Base-by-base conservation (phyloP, 30 jellyfish, hydroid and myxozoan genomes). In the Cassiopea andromeda region DNA sequence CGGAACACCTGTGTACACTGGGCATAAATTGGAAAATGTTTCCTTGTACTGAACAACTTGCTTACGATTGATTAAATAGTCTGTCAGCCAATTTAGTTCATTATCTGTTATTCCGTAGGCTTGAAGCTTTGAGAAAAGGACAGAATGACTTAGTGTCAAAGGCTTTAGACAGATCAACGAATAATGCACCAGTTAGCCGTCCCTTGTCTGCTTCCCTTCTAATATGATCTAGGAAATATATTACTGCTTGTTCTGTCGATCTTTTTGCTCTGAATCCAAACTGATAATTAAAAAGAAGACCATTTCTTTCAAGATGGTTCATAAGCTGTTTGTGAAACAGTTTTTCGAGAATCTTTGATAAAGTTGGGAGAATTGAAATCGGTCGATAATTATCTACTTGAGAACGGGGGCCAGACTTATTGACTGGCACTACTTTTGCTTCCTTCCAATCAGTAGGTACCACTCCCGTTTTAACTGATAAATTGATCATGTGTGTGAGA, bases 261-360 rank as follows among this genome's bases (percentile, higher is more conserved):
- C 12, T 3, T 54, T 9, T 10, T 54, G 7, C 10, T 54, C 64
- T 54, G 12, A 54, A 54, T 10, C 64, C 38, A 27, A 27, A 27
- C 38, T 27, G 38, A 27, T 27, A 27, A 27, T 27, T 27, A 27
- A 27, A 27, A 27, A 27, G 38, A 27, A 27, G 38, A 27, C 38
- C 38, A 27, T 27, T 27, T 27, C 38, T 27, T 27, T 27, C 38
- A 27, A 27, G 38, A 27, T 69, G 87, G 78, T 45, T 82, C 94
- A 82, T 82, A 54, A 81, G 97, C 88, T 89, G 97, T 66, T 71
- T 60, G 68, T 89, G 89, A 82, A 71, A 73, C 50, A 89, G 61
- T 89, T 80, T 89, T 82, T 89, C 79, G 74, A 82, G 61, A 71
- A 81, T 57, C 60, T 81, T 67, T 44, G 90, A 82, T 46, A 89